A percentile compares a stretch with the other conserved stretches of the same genome.
Evolutionary conservation across 2,888 invertebrate genomes (phyloP).

Genomic region (Apomyelois bistriatella): DNA sequence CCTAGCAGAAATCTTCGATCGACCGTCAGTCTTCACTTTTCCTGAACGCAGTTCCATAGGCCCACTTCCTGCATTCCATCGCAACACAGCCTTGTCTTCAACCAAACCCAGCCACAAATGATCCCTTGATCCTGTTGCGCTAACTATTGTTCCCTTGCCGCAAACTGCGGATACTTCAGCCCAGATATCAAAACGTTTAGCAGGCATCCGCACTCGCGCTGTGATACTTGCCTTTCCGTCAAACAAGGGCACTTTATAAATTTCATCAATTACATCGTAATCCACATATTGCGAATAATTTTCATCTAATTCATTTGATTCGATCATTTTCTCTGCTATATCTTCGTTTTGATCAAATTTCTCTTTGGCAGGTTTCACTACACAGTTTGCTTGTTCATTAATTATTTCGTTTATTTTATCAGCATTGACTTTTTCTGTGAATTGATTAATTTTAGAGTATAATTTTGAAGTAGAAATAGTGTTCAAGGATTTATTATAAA

Average conservation of each 20-base stretch:
- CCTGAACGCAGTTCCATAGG: constrained; percentile 58
- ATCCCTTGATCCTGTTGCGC: constrained; percentile 63
- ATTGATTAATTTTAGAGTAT: constrained; percentile 38
- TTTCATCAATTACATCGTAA: constrained; percentile 51
- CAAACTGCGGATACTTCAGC: constrained; percentile 69
- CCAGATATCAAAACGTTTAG: constrained; percentile 70
- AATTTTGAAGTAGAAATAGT: constrained; percentile 29
- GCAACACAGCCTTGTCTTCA: constrained; percentile 54
- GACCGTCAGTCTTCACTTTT: constrained; percentile 55
- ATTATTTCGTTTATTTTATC: constrained; percentile 31
- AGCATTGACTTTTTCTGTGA: constrained; percentile 58
- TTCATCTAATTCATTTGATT: constrained; percentile 28
- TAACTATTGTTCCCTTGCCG: constrained; percentile 59
- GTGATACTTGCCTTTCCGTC: constrained; percentile 62
- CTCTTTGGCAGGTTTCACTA: constrained; percentile 29
- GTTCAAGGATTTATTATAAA: constrained; percentile 21
- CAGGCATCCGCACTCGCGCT: constrained; percentile 58
- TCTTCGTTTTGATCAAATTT: constrained; percentile 34
- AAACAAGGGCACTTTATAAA: constrained; percentile 62
- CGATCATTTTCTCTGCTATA: constrained; percentile 30
- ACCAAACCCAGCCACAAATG: constrained; percentile 71
- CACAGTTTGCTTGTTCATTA: constrained; percentile 36
- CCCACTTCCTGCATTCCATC: constrained; percentile 68
- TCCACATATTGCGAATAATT: constrained; percentile 55
- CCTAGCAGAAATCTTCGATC: constrained; percentile 60